These are phyloP conservation scores for Drosophila neutralis DNA, from an alignment of 2,888 invertebrate genomes.

Conservation along the genomic window DNA sequence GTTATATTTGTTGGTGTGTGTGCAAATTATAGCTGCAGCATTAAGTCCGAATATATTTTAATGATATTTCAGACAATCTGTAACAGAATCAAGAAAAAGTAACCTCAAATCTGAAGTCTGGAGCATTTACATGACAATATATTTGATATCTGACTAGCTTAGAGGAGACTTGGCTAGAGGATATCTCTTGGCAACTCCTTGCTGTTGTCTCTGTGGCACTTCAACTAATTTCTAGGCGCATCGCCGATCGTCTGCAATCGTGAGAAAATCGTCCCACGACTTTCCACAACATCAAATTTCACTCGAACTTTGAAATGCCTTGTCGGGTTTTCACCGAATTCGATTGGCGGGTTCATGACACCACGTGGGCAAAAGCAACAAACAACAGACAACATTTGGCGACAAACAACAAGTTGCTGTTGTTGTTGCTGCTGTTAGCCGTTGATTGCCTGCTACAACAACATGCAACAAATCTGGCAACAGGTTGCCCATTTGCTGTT, in stretches of 20 bases:
- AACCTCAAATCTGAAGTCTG: not conserved
- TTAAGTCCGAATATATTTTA: not conserved
- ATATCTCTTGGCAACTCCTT: not conserved
- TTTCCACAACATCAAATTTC: slow-evolving; percentile 58
- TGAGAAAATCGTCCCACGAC: slow-evolving; percentile 56
- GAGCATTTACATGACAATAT: not conserved
- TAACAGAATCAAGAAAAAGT: too few relatives aligned
- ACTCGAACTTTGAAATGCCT: slow-evolving; percentile 49
- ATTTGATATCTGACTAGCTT: not conserved
- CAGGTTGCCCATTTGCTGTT: slow-evolving; percentile 54
- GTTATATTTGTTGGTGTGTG: not conserved
- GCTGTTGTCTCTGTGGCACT: not conserved
- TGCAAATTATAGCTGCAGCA: not conserved
- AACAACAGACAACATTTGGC: slow-evolving; percentile 39
- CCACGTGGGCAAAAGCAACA: slow-evolving; percentile 68
- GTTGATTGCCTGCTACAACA: slow-evolving; percentile 55
- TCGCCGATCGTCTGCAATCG: slow-evolving; percentile 28
- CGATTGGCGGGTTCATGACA: slow-evolving; percentile 76
- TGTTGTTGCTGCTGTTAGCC: slow-evolving; percentile 14
- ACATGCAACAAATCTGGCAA: slow-evolving; percentile 64
- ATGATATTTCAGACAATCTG: not conserved
- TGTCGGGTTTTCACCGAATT: slow-evolving; percentile 62
- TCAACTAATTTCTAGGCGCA: slow-evolving; percentile 3
- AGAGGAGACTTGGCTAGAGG: not conserved
- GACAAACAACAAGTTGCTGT: slow-evolving; percentile 58